phyloP scores from a whole-genome alignment of 2,888 invertebrate species.

The Tipula vernalis region DNA sequence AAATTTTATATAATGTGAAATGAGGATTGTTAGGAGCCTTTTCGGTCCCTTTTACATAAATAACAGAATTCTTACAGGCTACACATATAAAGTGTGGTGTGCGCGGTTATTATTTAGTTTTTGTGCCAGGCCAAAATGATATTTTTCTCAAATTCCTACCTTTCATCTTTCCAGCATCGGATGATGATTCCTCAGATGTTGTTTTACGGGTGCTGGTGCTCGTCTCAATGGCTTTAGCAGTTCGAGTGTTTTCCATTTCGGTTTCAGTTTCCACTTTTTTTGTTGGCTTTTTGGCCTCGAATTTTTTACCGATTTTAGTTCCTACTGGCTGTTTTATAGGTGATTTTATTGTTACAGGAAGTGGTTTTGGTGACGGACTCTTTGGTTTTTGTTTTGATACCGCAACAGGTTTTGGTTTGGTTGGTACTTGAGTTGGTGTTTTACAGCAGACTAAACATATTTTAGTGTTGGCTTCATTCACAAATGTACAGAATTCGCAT shows the following conservation, averaged over 20 bases:
- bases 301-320: constrained; percentile 14
- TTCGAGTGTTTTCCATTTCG: constrained; percentile 14
- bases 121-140: constrained; percentile 61
- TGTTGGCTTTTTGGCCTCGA: background rate
- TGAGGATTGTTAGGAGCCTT: background rate
- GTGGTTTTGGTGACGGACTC: constrained; percentile 20
- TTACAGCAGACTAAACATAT: constrained; percentile 81
- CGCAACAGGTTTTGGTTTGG: constrained; percentile 18
- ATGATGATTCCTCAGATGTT: constrained; percentile 24
- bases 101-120: constrained; percentile 28
- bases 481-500: constrained; percentile 82
- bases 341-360: background rate
- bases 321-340: constrained; percentile 13
- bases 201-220: constrained; percentile 13
- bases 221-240: constrained; percentile 15
- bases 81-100: background rate
- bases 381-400: constrained; percentile 19
- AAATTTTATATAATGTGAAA: background rate
- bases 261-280: constrained; percentile 13
- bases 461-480: constrained; percentile 64
- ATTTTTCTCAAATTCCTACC: constrained; percentile 54
- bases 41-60: background rate
- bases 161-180: constrained; percentile 44
- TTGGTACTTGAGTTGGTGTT: constrained; percentile 42
- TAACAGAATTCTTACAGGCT: background rate